Evolutionary conservation across 2,113 vertebrate species (phyloP), one percentile per base, ranked within the genome.

Genomic region (Ctenomys sociabilis): DNA sequence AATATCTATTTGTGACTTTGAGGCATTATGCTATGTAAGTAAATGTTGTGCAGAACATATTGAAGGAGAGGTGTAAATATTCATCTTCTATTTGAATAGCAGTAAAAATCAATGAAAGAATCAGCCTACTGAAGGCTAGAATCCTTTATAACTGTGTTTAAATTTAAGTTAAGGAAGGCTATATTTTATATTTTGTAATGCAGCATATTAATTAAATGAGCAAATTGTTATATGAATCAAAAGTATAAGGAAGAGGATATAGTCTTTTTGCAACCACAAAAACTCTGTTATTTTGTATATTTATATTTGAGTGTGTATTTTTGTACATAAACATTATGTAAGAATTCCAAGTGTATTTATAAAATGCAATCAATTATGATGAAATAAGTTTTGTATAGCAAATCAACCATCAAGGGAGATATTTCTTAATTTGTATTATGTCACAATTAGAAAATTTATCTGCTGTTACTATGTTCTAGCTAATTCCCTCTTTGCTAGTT

Each of bases 401-500:
- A 70, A 52, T 21, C 21, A 81, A 17, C 32, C n/a, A 70, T 75
- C 77, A 43, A 70, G 14, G 3, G 57, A 66, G 6, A 37, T 16
- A 43, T 90, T 54, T n/a, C 22, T 66, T 49, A 13, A 45, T 16
- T 40, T 83, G 11, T 13, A 81, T 70, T 82, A 7, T 89, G 52
- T 92, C 85, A 88, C 30, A 93, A 32, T 57, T 73, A 17, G 7
- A 91, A n/a, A 32, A 75, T 80, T 68, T 93, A 80, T 91, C 96
- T 93, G 63, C 30, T 94, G 21, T 88, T 90, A 22, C 92, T 66
- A 85, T 91, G 24, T 52, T 77, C 81, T 26, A 93, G 64, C 91
- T 96, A 91, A 77, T 93, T 84, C 87, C n/a, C 91, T 90, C 17
- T 94, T 87, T 37, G 64, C 16, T 85, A 10, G 7, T 77, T 84